These are phyloP conservation scores for Meriones psammophilus DNA, from an alignment of 2,797 vertebrate genomes.

Conservation along the genomic window DNA sequence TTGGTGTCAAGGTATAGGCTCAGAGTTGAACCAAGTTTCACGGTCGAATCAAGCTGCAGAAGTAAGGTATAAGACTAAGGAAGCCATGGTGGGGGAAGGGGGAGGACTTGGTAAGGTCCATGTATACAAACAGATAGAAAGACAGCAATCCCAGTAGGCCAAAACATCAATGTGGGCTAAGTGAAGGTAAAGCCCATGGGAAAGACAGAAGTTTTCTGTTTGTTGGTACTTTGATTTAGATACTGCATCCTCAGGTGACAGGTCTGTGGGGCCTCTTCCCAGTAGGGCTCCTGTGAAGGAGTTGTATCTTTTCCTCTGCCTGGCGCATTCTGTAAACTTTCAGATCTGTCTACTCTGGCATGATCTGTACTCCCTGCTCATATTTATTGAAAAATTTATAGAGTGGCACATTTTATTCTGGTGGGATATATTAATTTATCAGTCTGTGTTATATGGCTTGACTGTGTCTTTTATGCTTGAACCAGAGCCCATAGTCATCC, in stretches of 20 bases:
- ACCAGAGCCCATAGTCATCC: not conserved
- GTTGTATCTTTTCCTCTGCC: not conserved
- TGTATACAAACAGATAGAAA: not conserved
- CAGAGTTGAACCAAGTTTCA: not conserved
- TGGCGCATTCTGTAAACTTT: not conserved
- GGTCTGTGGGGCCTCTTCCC: no score
- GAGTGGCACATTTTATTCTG: not conserved
- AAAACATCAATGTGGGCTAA: not conserved
- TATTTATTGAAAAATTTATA: not conserved
- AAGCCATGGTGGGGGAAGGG: not conserved
- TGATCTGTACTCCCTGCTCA: not conserved
- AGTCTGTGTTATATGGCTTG: not conserved
- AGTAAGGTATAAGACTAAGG: not conserved
- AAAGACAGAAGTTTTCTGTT: not conserved
- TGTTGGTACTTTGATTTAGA: not conserved
- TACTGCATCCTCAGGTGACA: not conserved
- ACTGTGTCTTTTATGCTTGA: not conserved
- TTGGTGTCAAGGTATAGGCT: not conserved
- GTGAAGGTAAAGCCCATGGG: not conserved
- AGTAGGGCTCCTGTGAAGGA: not conserved
- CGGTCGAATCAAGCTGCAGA: not conserved
- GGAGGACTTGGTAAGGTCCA: not conserved
- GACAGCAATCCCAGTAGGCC: not conserved
- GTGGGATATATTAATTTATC: not conserved
- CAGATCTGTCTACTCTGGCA: not conserved